These are phyloP conservation scores for Porites lutea DNA, from an alignment of 64 coral and sea anemone genomes.

Conservation along the genomic window DNA sequence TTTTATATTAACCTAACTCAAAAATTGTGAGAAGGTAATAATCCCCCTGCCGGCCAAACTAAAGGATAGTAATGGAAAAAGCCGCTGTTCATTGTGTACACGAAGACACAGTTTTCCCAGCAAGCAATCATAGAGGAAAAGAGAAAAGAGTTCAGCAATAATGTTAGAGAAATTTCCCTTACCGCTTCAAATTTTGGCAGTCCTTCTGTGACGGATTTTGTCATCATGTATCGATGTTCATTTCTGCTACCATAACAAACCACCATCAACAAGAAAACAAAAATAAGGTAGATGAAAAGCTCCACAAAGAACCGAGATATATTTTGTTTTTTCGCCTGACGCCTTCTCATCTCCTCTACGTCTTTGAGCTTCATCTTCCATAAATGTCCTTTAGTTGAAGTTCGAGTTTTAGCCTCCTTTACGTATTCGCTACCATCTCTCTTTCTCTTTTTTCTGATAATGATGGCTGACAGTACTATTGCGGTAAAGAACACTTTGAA, in stretches of 20 bases:
- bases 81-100: too few relatives aligned
- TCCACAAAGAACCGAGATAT: conserved; percentile 46
- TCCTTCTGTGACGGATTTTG: conserved; percentile 64
- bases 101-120: too few relatives aligned
- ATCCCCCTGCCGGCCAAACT: too few relatives aligned
- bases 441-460: conserved; percentile 19
- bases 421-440: background rate
- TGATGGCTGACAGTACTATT: conserved; percentile 56
- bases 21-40: too few relatives aligned
- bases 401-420: background rate
- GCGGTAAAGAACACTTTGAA: conserved; percentile 82
- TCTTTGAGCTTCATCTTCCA: conserved; percentile 12
- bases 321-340: conserved; percentile 16
- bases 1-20: too few relatives aligned
- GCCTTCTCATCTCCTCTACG: conserved; percentile 34
- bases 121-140: too few relatives aligned
- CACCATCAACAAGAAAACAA: conserved; percentile 51
- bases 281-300: conserved; percentile 56
- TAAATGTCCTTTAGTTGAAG: background rate
- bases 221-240: conserved; percentile 68
- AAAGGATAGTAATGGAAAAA: too few relatives aligned
- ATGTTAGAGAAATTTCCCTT: background rate
- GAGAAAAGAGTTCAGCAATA: too few relatives aligned
- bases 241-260: conserved; percentile 78
- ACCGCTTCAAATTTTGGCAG: conserved; percentile 38